Evolutionary conservation across 2,888 invertebrate genomes (phyloP).

Genomic region (Trissolcus brochymenae): DNA sequence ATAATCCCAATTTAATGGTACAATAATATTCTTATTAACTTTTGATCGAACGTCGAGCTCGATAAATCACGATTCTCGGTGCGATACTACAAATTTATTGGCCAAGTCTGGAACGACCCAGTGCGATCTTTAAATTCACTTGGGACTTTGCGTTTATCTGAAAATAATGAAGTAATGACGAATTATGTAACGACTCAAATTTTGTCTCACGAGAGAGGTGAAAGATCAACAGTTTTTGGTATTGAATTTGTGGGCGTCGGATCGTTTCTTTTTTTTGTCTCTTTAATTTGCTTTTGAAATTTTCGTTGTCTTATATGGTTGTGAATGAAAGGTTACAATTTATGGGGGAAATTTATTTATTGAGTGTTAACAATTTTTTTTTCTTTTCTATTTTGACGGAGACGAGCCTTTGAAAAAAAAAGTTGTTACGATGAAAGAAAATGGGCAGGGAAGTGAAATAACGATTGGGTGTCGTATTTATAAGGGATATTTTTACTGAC

Average conservation of each 20-base stretch:
- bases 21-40: slow-evolving; percentile 49
- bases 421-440: slow-evolving; percentile 35
- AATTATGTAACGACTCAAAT: slow-evolving; percentile 39
- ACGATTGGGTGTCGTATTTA: slow-evolving; percentile 54
- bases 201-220: slow-evolving; percentile 31
- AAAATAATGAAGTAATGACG: slow-evolving; percentile 50
- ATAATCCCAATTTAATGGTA: slow-evolving; percentile 40
- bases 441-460: slow-evolving; percentile 44
- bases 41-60: slow-evolving; percentile 26
- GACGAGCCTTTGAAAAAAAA: slow-evolving; percentile 36
- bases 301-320: background rate
- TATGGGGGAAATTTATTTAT: background rate
- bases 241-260: slow-evolving; percentile 38
- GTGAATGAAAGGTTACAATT: no score
- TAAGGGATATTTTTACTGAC: slow-evolving; percentile 56
- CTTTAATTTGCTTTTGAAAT: slow-evolving; percentile 7
- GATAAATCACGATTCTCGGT: slow-evolving; percentile 29
- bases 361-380: slow-evolving; percentile 1
- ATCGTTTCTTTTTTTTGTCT: slow-evolving; percentile 19
- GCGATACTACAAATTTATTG: slow-evolving; percentile 36
- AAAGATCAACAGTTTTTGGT: slow-evolving; percentile 43
- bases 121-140: slow-evolving; percentile 40
- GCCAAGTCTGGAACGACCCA: slow-evolving; percentile 7
- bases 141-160: slow-evolving; percentile 27
- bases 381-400: slow-evolving; percentile 11